Conservation (phyloP, 2,888 invertebrate species). For the Phaedon cochleariae region DNA sequence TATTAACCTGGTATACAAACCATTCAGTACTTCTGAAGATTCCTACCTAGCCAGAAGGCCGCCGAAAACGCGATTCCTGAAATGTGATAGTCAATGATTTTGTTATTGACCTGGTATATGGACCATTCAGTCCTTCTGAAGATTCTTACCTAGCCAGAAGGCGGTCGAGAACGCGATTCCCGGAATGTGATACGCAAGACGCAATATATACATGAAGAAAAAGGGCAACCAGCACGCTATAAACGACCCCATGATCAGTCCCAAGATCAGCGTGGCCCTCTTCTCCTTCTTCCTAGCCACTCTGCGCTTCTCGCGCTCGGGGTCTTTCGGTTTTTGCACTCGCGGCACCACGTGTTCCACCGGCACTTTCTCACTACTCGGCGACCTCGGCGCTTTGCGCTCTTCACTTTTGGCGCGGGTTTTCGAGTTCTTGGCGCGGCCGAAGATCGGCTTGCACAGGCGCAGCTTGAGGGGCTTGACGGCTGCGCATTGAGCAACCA, state of each 20-base stretch:
- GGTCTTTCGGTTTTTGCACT: slow-evolving; percentile 84
- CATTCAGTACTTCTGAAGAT: too few relatives aligned
- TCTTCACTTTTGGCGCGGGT: slow-evolving; percentile 61
- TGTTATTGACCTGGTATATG: too few relatives aligned
- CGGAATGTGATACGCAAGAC: slow-evolving; percentile 84
- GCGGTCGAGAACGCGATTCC: slow-evolving; percentile 88
- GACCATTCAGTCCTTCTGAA: too few relatives aligned
- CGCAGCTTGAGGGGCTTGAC: slow-evolving; percentile 88
- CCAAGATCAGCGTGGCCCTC: slow-evolving; percentile 94
- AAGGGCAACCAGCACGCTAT: slow-evolving; percentile 99
- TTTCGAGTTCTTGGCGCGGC: slow-evolving; percentile 66
- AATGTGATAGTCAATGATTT: too few relatives aligned
- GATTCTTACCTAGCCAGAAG: slow-evolving; percentile 80
- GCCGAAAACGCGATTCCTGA: too few relatives aligned
- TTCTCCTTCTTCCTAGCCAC: slow-evolving; percentile 96
- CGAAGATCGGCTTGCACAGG: slow-evolving; percentile 86
- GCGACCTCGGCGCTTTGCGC: slow-evolving; percentile 45
- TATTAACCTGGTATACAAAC: too few relatives aligned
- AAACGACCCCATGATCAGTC: slow-evolving; percentile 98
- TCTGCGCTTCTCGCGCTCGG: slow-evolving; percentile 91
- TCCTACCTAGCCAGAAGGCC: too few relatives aligned
- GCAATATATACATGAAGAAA: slow-evolving; percentile 91
- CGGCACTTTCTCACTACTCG: slow-evolving; percentile 39
- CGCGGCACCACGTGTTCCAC: slow-evolving; percentile 75
- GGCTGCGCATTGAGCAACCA: slow-evolving; percentile 88